A percentile compares a stretch with the other conserved stretches of the same genome.
phyloP scores from a whole-genome alignment of 1,140 invertebrate species.

The Brachionus rubens region DNA sequence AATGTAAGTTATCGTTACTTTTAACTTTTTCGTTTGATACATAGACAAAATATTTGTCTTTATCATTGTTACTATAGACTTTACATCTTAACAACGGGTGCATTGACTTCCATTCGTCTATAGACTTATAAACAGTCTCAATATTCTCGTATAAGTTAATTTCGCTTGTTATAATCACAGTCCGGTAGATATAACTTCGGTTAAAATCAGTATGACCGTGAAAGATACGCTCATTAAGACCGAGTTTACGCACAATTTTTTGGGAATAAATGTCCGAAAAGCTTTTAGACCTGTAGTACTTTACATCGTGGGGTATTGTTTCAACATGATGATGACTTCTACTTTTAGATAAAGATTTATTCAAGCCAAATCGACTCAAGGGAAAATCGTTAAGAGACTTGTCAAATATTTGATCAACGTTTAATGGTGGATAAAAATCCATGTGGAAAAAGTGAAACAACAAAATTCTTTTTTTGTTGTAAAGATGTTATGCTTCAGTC shows the following conservation, averaged over 20 bases:
- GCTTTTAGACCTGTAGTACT: not conserved
- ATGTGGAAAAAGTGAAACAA: too few relatives aligned
- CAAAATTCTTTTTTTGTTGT: not conserved
- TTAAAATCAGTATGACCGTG: conserved; percentile 1
- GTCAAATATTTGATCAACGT: conserved; percentile 23
- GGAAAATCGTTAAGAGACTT: not conserved
- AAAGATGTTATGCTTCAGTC: too few relatives aligned
- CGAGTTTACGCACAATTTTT: conserved; percentile 1
- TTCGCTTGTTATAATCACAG: conserved; percentile 23
- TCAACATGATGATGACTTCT: not conserved
- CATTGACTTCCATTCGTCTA: conserved; percentile 15
- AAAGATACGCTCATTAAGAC: conserved; percentile 6
- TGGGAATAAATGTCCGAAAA: not conserved
- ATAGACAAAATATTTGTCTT: conserved; percentile 36
- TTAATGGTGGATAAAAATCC: conserved; percentile 38
- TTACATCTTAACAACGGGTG: conserved; percentile 21
- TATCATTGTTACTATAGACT: not conserved
- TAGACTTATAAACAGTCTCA: not conserved
- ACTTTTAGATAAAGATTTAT: not conserved
- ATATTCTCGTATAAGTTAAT: conserved; percentile 12
- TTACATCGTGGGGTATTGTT: not conserved
- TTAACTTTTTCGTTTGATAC: not conserved
- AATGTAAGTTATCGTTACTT: conserved; percentile 5
- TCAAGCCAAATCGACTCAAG: not conserved
- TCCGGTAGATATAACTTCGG: conserved; percentile 30